A percentile compares a stretch with the other conserved stretches of the same genome.
Conservation (phyloP, 2,888 invertebrate species). For the Watsonalla cultraria region DNA sequence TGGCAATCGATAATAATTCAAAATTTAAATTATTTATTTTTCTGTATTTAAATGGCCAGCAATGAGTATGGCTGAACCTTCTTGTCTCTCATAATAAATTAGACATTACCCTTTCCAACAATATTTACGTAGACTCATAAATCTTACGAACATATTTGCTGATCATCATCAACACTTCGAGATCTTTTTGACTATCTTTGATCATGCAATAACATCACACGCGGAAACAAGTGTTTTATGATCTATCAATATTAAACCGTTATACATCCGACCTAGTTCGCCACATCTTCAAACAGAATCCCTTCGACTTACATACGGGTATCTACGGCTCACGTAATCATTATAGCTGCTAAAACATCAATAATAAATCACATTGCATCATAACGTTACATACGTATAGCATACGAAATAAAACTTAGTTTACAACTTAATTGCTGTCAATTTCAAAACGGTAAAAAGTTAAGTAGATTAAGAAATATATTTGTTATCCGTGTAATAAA, state of each 20-base stretch:
- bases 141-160: no score
- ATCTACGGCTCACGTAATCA: slow-evolving; percentile 29
- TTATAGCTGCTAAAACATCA: slow-evolving; percentile 35
- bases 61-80: no score
- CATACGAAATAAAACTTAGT: slow-evolving; percentile 6
- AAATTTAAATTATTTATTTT: no score
- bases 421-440: not conserved
- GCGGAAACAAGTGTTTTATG: not conserved
- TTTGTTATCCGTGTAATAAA: not conserved
- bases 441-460: not conserved
- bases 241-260: not conserved
- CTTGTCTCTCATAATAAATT: no score
- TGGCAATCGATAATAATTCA: no score
- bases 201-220: not conserved
- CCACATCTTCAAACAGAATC: slow-evolving; percentile 31
- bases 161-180: no score
- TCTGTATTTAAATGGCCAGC: no score
- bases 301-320: slow-evolving; percentile 33
- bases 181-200: not conserved
- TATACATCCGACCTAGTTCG: slow-evolving; percentile 30
- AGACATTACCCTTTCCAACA: no score
- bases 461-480: not conserved
- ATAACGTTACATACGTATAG: slow-evolving; percentile 19
- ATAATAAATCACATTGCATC: slow-evolving; percentile 22
- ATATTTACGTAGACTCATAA: no score